phyloP scores from a whole-genome alignment of 2,113 vertebrate genomes.

The Rynchops niger region DNA sequence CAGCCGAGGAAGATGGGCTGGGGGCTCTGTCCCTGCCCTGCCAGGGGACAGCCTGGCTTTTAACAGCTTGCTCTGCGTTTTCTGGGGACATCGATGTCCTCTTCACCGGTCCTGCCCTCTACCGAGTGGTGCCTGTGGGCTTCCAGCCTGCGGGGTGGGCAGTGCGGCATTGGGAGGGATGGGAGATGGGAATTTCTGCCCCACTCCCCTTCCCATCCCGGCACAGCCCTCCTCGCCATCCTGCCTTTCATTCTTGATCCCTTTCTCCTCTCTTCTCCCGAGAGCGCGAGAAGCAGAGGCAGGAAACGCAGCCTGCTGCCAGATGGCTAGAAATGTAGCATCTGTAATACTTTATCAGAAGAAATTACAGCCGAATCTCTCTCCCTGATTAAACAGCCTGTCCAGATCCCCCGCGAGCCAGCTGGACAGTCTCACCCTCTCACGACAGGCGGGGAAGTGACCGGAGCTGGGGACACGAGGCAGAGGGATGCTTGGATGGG shows the following conservation, averaged over 20 bases:
- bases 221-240: background rate
- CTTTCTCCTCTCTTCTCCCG: background rate
- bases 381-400: constrained; percentile 62
- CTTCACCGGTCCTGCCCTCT: background rate
- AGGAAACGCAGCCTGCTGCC: constrained; percentile 54
- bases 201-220: background rate
- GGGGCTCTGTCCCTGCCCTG: background rate
- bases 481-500: background rate
- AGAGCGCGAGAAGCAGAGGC: constrained; percentile 34
- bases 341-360: constrained; percentile 67
- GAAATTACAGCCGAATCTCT: constrained; percentile 49
- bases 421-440: constrained; percentile 58
- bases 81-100: accelerated
- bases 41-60: background rate
- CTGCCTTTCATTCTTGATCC: background rate
- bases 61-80: background rate
- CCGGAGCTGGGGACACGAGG: background rate
- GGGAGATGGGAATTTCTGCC: background rate
- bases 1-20: background rate
- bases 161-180: accelerated
- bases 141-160: background rate
- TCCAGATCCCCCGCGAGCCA: constrained; percentile 33
- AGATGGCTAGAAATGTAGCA: constrained; percentile 63
- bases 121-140: accelerated
- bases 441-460: background rate